These are phyloP conservation scores for Tursiops truncatus DNA, from an alignment of 2,113 vertebrate genomes.

Conservation along the genomic window DNA sequence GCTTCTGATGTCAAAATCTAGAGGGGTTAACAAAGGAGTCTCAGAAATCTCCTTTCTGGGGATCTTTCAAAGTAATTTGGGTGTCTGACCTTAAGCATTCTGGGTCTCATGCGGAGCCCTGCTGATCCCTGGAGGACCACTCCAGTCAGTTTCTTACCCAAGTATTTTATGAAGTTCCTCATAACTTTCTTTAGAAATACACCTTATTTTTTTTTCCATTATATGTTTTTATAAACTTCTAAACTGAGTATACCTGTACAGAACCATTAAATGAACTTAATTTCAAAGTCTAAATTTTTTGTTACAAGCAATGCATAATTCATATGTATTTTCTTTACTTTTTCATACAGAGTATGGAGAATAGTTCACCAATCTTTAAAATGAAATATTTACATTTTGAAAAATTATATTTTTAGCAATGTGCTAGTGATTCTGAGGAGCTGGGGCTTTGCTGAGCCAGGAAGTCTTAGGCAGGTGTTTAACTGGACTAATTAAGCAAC, in stretches of 20 bases:
- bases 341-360: neutral
- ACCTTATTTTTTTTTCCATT: neutral
- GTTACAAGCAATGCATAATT: neutral
- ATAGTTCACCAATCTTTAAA: neutral
- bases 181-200: neutral
- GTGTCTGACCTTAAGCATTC: neutral
- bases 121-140: neutral
- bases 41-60: neutral
- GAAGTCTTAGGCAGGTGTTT: slow-evolving; percentile 70
- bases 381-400: slow-evolving; percentile 27
- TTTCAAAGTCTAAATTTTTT: neutral
- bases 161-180: neutral
- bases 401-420: slow-evolving; percentile 17
- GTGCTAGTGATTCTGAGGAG: slow-evolving; percentile 15
- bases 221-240: neutral
- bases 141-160: too few relatives aligned
- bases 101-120: rapidly evolving
- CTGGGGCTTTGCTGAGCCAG: slow-evolving; percentile 18
- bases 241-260: neutral
- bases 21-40: neutral
- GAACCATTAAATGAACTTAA: neutral
- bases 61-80: neutral
- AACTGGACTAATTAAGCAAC: slow-evolving; percentile 60
- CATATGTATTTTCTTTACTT: neutral
- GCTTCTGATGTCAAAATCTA: neutral